Percentiles rank a stretch among this genome's conserved stretches.
phyloP scores from a whole-genome alignment of 2,113 vertebrate species.

The Paratilapia polleni region DNA sequence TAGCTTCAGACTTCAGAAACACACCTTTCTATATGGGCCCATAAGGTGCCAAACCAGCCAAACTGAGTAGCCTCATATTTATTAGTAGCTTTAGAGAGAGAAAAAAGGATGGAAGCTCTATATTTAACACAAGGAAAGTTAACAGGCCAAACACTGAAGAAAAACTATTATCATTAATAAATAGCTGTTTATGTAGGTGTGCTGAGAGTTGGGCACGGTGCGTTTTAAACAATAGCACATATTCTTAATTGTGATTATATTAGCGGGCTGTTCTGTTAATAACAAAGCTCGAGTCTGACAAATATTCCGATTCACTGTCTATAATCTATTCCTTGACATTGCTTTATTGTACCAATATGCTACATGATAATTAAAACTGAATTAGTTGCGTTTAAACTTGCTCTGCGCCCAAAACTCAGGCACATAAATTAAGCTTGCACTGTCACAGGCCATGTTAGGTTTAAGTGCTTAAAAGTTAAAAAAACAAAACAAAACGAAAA shows the following conservation, averaged over 20 bases:
- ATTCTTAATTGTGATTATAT: neutral
- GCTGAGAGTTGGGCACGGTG: neutral
- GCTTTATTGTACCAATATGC: neutral
- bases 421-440: neutral
- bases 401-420: neutral
- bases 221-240: neutral
- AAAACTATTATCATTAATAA: neutral
- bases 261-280: neutral
- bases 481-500: neutral
- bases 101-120: neutral
- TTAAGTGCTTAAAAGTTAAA: neutral
- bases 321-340: neutral
- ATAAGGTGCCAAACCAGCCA: neutral
- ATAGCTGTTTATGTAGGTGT: neutral
- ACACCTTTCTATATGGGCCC: neutral
- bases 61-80: constrained; percentile 4
- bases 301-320: neutral
- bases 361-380: neutral
- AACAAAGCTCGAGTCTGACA: neutral
- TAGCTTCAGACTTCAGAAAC: neutral
- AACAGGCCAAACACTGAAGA: neutral
- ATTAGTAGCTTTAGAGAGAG: constrained; percentile 1
- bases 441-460: neutral
- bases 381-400: neutral
- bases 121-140: neutral